A percentile compares a stretch with the other conserved stretches of the same genome.
These are phyloP conservation scores for Girardinus metallicus DNA, from an alignment of 2,797 vertebrate species.

Conservation along the genomic window DNA sequence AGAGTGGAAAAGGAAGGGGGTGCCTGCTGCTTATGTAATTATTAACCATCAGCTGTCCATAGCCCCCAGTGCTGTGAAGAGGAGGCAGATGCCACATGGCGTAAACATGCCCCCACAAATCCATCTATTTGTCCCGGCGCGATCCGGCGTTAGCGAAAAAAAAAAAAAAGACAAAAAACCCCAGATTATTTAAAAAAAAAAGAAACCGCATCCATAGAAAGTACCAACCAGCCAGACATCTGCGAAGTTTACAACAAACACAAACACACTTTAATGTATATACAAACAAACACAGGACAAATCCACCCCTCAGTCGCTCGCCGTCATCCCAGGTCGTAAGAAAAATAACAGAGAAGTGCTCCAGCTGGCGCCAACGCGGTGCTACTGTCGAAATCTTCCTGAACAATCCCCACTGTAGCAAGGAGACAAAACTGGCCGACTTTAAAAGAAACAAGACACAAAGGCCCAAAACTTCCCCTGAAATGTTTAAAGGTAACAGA, in stretches of 20 bases:
- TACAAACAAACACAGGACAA: conserved; percentile 52
- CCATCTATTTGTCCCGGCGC: conserved; percentile 32
- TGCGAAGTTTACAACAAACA: conserved; percentile 62
- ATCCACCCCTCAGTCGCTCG: conserved; percentile 40
- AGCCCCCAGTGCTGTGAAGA: conserved; percentile 55
- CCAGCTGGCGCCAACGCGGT: conserved; percentile 61
- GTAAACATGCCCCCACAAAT: conserved; percentile 63
- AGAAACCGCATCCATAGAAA: conserved; percentile 33
- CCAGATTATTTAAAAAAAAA: background rate
- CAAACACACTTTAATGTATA: conserved; percentile 28
- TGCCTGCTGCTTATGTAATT: conserved; percentile 45
- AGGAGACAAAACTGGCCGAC: conserved; percentile 53
- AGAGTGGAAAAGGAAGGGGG: background rate
- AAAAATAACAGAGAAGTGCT: conserved; percentile 69
- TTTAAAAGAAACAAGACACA: conserved; percentile 3
- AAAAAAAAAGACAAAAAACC: conserved; percentile 18
- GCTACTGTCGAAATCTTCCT: conserved; percentile 53
- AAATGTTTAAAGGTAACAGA: conserved; percentile 66
- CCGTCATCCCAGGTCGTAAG: conserved; percentile 38
- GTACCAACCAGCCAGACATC: conserved; percentile 45
- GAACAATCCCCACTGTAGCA: conserved; percentile 44
- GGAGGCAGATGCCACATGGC: conserved; percentile 63
- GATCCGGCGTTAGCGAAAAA: conserved; percentile 50
- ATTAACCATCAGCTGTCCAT: conserved; percentile 65
- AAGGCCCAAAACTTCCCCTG: conserved; percentile 52